Evolutionary conservation across 2,113 vertebrate species (phyloP), one percentile per base, ranked within the genome.

Genomic region (Eonycteris spelaea): DNA sequence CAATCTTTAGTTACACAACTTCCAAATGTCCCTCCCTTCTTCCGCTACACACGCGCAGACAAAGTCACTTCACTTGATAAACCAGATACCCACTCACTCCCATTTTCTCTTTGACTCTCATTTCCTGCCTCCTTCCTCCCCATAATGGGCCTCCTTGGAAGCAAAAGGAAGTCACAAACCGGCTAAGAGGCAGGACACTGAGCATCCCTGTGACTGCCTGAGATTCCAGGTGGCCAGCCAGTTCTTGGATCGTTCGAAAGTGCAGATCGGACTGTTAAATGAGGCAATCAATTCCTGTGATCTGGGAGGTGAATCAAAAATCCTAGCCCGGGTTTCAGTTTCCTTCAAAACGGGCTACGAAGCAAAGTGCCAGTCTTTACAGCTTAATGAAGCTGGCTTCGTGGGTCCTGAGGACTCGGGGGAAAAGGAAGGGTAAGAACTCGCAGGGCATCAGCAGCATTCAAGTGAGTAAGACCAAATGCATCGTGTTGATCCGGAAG

Each of bases 231-330:
- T 43, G 90, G 83, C 68, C 90, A 65, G 74, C 57, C 45, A 57
- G 30, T n/a, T 82, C 79, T 26, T 65, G 48, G n/a, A 79, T 65
- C 92, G 53, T 91, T 91, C 90, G 68, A 94, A 95, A 88, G 22
- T 94, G 70, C 68, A 68, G 75, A 38, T 91, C 88, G 68, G 35
- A 86, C 78, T 84, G 78, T 78, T 96, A 97, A 97, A 48, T 73
- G 88, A 96, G 75, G 84, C 77, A 75, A 88, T 96, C 92, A 93
- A 96, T 92, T 61, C 71, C 93, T 83, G 70, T 92, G 86, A 95
- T 89, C 75, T 86, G 86, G 88, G 94, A 96, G 91, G 88, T n/a
- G 57, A 97, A 95, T 61, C 94, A 74, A 86, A 90, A 83, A 45
- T 84, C 68, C 82, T 67, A 67, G 84, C 75, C 77, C 7, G 7